Evolutionary conservation across 2,113 vertebrate species (phyloP).

Genomic region (Cynoglossus semilaevis): DNA sequence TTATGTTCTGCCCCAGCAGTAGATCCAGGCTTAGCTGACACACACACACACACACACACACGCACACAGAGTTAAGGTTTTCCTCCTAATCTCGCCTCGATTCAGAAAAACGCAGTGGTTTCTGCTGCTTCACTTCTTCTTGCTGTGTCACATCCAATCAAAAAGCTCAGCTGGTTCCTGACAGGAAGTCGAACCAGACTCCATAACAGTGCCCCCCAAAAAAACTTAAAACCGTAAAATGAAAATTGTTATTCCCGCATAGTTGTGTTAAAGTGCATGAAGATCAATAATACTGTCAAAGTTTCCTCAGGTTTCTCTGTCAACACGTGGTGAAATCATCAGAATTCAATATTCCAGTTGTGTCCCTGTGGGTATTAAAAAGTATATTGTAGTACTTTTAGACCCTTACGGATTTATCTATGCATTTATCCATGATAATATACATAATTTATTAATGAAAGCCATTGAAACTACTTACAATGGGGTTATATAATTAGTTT

Average conservation of each 20-base stretch:
- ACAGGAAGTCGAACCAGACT: slow-evolving; percentile 5
- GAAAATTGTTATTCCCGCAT: slow-evolving; percentile 23
- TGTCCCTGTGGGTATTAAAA: no score
- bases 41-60: no score
- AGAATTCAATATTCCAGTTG: slow-evolving; percentile 23
- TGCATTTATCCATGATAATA: no score
- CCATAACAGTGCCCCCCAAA: background rate
- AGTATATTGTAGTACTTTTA: no score
- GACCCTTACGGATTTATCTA: no score
- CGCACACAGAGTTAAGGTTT: slow-evolving; percentile 8
- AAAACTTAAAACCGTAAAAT: background rate
- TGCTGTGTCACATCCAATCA: slow-evolving; percentile 5
- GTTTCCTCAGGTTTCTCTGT: background rate
- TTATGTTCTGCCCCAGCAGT: slow-evolving; percentile 9
- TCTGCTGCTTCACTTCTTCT: slow-evolving; percentile 20
- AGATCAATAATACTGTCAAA: slow-evolving; percentile 55
- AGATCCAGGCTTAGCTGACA: slow-evolving; percentile 11
- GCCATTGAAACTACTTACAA: no score
- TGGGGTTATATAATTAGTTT: no score
- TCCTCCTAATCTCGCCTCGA: slow-evolving; percentile 22
- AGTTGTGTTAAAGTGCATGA: slow-evolving; percentile 41
- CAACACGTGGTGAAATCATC: slow-evolving; percentile 45
- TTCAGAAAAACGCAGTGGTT: slow-evolving; percentile 15
- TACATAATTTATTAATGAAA: no score
- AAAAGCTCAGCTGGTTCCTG: slow-evolving; percentile 15